Evolutionary conservation across 2,113 vertebrate genomes (phyloP).

Genomic region (Taurulus bubalis): DNA sequence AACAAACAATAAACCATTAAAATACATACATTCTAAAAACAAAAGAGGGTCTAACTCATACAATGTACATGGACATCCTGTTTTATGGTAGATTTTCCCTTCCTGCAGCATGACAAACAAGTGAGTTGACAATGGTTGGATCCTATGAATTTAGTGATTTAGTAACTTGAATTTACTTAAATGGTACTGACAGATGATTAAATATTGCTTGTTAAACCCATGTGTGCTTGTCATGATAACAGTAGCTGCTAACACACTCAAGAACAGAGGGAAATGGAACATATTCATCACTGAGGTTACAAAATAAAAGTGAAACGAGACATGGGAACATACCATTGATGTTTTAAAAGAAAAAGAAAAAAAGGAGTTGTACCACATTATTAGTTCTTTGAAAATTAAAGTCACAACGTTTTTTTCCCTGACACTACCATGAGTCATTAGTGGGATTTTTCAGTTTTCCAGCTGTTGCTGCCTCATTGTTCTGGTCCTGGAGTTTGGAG

Average conservation of each 20-base stretch:
- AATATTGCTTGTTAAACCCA: background rate
- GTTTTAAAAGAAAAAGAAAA: background rate
- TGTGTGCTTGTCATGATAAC: background rate
- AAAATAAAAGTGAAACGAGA: background rate
- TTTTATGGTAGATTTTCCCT: background rate
- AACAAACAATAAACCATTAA: background rate
- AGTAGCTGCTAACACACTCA: background rate
- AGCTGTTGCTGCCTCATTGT: constrained; percentile 74
- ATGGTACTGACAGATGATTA: background rate
- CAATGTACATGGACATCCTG: too few species aligned
- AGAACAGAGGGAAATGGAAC: constrained; percentile 1
- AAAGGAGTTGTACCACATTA: too few species aligned
- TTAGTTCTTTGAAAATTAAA: constrained; percentile 12
- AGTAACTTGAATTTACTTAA: background rate
- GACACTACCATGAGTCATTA: constrained; percentile 11
- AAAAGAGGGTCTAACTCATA: background rate
- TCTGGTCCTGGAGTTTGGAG: constrained; percentile 68
- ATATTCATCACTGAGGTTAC: background rate
- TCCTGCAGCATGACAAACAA: background rate
- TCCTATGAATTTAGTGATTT: background rate
- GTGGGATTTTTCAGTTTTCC: constrained; percentile 32
- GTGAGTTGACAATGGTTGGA: background rate
- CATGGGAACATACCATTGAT: background rate
- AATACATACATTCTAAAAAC: background rate
- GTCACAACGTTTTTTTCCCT: constrained; percentile 23